Base-by-base conservation (phyloP, 2,797 vertebrate species). In the Peromyscus eremicus region DNA sequence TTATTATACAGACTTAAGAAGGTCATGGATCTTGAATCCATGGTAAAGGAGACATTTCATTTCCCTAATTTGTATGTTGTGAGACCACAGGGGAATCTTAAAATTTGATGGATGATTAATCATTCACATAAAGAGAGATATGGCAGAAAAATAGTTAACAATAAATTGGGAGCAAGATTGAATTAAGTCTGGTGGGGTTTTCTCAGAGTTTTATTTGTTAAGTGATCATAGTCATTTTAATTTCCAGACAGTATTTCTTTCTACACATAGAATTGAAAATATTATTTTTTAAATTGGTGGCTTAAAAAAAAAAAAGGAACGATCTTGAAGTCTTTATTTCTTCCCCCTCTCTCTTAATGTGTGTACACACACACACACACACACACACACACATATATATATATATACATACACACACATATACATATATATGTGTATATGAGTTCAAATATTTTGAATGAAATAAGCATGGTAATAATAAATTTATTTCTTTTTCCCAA, bases 31-130 rank as follows among this genome's bases (percentile, higher is more conserved):
- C 73, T 96, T 94, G 92, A 87, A 86, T 94, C 79, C 70, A 76
- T 79, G 87, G 60, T 87, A 96, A 95, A 97, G 94, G 83, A 95
- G 96, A 95, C 86, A 89, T 96, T 95, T 97, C 83, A 96, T 97
- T 97, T 97, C 89, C 92, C 96, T 97, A 98, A 97, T 97, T 97
- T 97, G 62, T 32, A 97, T 85, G 60, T 92, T 96, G 89, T 92
- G 83, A 96, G 86, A 52, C 89, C 97, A 96, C 91, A 96, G 71
- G 96, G 95, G 91, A 89, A 82, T 66, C 92, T 95, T 95, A 94
- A 94, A 95, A 79, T 95, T 92, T 97, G 95, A 97, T 83, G 90
- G 91, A 93, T 95, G 90, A 93, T 96, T 95, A 96, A 94, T 91
- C 89, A 94, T 27, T 82, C 91, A 94, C 55, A 85, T 82, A 90